Base-by-base conservation (phyloP, 2,888 invertebrate species). In the Microctonus brassicae region DNA sequence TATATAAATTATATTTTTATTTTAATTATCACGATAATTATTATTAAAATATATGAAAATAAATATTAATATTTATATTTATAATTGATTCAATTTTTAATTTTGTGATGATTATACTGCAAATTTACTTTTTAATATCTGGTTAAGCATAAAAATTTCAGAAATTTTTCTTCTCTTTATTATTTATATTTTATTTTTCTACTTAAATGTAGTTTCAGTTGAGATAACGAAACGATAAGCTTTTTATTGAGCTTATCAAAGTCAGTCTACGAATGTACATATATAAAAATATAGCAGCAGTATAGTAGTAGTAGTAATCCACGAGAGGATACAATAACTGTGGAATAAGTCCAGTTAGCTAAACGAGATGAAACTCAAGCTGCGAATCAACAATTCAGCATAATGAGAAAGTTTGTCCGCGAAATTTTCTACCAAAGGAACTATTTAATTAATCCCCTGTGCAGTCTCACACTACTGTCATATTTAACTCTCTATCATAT, bases 351-450 rank as follows among this genome's bases (percentile, higher is more conserved):
- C 76, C 76, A 76, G 75, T 76, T 75, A 76, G 81, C 73, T 78
- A 78, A 80, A 74, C 79, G 75, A 77, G 79, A 78, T 77, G 73
- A 73, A 74, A 74, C 75, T 76, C 73, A 71, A 80, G 80, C 80
- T 76, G 73, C 76, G 77, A 73, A 72, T 78, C 75, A 79, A 77
- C 77, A 79, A 79, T 79, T 78, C 77, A 62, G 78, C 75, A 79
- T 80, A 82, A 81, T 80, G 79, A 77, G 76, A 79, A 81, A 78
- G 79, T 82, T 78, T 70, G 73, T 10, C 34, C 17, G 33, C 20
- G 73, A 62, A 76, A 75, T 75, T 78, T 75, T 77, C 72, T 75
- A 77, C 78, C 77, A 77, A 80, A 77, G 81, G 75, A 78, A 78
- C 77, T 80, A 78, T 81, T 80, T 78, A 64, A 76, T 76, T 69